Base-by-base conservation (phyloP, 2,113 vertebrate species). In the Urocynchramus pylzowi region DNA sequence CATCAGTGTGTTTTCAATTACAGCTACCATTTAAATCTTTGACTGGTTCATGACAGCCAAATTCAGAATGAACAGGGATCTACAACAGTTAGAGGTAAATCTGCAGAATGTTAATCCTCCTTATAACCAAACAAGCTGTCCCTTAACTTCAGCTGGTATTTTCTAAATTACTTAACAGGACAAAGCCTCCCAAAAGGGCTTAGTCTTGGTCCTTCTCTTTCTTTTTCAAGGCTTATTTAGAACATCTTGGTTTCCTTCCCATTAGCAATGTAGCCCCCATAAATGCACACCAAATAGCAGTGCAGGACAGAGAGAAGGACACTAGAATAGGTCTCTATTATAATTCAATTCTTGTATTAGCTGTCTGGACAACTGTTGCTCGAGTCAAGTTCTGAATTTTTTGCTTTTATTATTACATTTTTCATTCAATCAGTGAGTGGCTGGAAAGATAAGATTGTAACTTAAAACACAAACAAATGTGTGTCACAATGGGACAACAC, bases 1-100 rank as follows among this genome's bases (percentile, higher is more conserved):
- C 33, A 52, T 73, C 52, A 37, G 4, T 52, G 11, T 90, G 64
- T 76, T 94, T 83, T 90, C 47, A 76, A n/a, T 77, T 89, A 84
- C 24, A 92, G 19, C 33, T 70, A 67, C 6, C 19, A 44, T 45
- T 92, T 61, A 70, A 83, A 70, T 67, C 47, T 81, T 70, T 80
- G 59, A 21, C 86, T 92, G 13, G 10, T 41, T 90, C 44, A n/a
- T 78, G 35, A 92, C 39, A 84, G 60, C 3, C 60, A 81, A 52
- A 86, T 54, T 89, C 76, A 81, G 60, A 84, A 84, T 31, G 15
- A 92, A 45, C 20, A 61, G 33, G 15, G 84, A 19, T 27, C 47
- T n/a, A 16, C 3, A 50, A 26, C 28, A 59, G 26, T 57, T 42
- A 81, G 59, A 77, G 30, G 26, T 4, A 2, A 45, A 69, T 70